Evolutionary conservation across 2,797 vertebrate genomes (phyloP).

Genomic region (Thalassophryne amazonica): DNA sequence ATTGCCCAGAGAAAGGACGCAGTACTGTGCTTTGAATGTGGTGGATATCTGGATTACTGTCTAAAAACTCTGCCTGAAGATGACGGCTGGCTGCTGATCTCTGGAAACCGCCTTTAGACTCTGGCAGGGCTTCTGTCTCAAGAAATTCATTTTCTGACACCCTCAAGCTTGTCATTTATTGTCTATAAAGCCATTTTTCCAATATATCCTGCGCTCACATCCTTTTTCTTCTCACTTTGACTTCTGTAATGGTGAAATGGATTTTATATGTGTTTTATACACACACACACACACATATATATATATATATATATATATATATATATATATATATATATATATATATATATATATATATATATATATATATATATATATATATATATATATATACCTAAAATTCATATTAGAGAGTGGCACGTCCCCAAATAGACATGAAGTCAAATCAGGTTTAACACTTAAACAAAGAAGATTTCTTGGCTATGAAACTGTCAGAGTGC

Average conservation of each 20-base stretch:
- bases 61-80: slow-evolving; percentile 53
- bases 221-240: slow-evolving; percentile 1
- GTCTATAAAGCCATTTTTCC: slow-evolving; percentile 18
- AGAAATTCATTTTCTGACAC: slow-evolving; percentile 27
- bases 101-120: slow-evolving; percentile 16
- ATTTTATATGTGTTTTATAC: slow-evolving; percentile 13
- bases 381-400: no score
- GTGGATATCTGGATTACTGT: slow-evolving; percentile 54
- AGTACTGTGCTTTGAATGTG: slow-evolving; percentile 50
- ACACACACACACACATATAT: no score
- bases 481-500: no score
- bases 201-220: neutral
- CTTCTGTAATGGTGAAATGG: slow-evolving; percentile 4
- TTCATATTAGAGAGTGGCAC: no score
- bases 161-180: slow-evolving; percentile 36
- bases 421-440: no score
- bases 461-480: no score
- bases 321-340: no score
- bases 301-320: no score
- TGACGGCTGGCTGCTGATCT: slow-evolving; percentile 64
- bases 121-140: slow-evolving; percentile 1
- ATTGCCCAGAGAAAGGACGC: slow-evolving; percentile 48
- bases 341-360: no score
- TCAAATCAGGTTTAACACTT: no score
- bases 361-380: no score